Conservation (phyloP, 2,888 invertebrate genomes). For the Lymantria monacha region DNA sequence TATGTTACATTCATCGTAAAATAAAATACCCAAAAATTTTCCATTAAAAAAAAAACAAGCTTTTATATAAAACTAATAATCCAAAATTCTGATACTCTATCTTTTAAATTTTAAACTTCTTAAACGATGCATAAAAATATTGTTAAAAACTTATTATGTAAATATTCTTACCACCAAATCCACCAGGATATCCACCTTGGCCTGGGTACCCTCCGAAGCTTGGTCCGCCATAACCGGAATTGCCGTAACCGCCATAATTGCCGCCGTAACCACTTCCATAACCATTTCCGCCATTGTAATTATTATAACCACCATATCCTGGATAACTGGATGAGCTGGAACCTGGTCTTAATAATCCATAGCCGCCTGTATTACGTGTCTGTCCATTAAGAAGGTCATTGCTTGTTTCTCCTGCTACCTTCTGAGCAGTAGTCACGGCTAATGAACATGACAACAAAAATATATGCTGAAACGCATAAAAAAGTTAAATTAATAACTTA, state of each 20-base stretch:
- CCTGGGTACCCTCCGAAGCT: slow-evolving; percentile 20
- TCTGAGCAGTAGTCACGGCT: slow-evolving; percentile 51
- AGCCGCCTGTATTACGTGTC: slow-evolving; percentile 55
- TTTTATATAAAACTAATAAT: no score
- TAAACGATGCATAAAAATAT: no score
- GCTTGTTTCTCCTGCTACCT: slow-evolving; percentile 44
- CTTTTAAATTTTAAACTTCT: no score
- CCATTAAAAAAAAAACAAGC: no score
- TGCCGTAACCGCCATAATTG: slow-evolving; percentile 11
- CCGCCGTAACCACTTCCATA: slow-evolving; percentile 17
- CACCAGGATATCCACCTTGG: slow-evolving; percentile 31
- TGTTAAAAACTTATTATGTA: no score
- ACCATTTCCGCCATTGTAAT: slow-evolving; percentile 26
- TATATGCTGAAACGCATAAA: slow-evolving; percentile 50
- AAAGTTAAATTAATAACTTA: slow-evolving; percentile 6
- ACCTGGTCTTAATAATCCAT: slow-evolving; percentile 58
- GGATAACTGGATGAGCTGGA: slow-evolving; percentile 35
- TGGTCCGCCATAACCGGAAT: slow-evolving; percentile 14
- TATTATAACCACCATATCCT: slow-evolving; percentile 37
- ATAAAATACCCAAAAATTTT: no score
- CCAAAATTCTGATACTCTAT: no score
- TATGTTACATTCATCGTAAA: no score
- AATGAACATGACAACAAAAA: slow-evolving; percentile 54
- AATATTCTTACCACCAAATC: slow-evolving; percentile 18
- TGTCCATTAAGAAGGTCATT: slow-evolving; percentile 46